Conservation (phyloP, 2,888 invertebrate species). For the Meiosimyza platycephala region DNA sequence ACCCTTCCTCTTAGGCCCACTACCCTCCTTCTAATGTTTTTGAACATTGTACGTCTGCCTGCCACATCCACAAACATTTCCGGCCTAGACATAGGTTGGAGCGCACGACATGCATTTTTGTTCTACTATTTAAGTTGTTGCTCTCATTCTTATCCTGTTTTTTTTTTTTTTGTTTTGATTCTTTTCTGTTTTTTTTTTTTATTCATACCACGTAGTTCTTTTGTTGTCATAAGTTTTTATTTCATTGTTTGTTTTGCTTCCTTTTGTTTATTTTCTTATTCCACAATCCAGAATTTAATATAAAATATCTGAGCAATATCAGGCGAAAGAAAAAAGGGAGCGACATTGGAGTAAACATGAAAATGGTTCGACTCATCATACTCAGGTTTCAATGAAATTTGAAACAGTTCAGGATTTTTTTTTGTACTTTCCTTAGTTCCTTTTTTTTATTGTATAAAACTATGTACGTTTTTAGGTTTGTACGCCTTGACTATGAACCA, state of each 20-base stretch:
- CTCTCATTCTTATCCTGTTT: no score
- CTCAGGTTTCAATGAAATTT: conserved; percentile 13
- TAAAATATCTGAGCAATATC: no score
- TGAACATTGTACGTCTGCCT: neutral
- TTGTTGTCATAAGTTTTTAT: conserved; percentile 17
- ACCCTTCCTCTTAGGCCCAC: neutral
- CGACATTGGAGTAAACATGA: conserved; percentile 5
- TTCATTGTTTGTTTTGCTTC: no score
- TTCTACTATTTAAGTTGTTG: neutral
- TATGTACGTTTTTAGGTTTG: no score
- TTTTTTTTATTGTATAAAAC: no score
- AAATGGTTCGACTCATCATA: neutral
- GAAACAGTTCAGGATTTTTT: conserved; percentile 8
- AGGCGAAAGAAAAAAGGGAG: neutral
- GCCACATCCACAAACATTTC: neutral
- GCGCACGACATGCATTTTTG: neutral
- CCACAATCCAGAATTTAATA: no score
- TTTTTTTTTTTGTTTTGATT: no score
- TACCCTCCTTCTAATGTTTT: neutral
- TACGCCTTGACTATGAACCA: no score
- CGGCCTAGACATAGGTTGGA: neutral
- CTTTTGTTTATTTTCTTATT: no score
- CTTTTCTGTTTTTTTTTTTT: no score
- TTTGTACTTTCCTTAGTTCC: no score
- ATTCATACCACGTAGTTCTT: neutral